Evolutionary conservation across 2,888 invertebrate species (phyloP).

Genomic region (Elgonia sp.): DNA sequence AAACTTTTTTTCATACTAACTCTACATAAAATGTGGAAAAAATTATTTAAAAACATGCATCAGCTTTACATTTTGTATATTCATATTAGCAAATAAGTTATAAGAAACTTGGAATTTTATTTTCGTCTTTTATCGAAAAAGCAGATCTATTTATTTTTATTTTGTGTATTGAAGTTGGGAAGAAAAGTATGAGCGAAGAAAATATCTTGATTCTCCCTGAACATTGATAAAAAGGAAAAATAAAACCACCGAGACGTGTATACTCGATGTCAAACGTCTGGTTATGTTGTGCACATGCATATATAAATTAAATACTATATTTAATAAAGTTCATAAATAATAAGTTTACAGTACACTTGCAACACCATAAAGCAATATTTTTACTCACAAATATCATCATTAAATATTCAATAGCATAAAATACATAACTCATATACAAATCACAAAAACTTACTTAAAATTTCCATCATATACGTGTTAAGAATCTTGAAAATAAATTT

Average conservation of each 20-base stretch:
- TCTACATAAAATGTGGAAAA: too few relatives aligned
- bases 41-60: too few relatives aligned
- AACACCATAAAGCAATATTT: not conserved
- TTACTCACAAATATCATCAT: not conserved
- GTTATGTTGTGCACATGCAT: conserved; percentile 25
- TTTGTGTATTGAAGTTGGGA: conserved; percentile 53
- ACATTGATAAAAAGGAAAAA: conserved; percentile 56
- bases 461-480: too few relatives aligned
- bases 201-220: conserved; percentile 51
- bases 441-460: too few relatives aligned
- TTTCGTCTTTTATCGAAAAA: conserved; percentile 51
- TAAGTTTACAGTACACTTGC: not conserved
- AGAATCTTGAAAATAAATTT: too few relatives aligned
- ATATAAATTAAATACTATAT: conserved; percentile 39
- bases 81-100: conserved; percentile 46
- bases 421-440: too few relatives aligned
- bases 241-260: conserved; percentile 29
- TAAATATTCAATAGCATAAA: not conserved
- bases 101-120: conserved; percentile 40
- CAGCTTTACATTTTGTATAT: conserved; percentile 1
- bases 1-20: too few relatives aligned
- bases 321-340: conserved; percentile 19
- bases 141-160: conserved; percentile 52
- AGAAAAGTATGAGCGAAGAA: conserved; percentile 54
- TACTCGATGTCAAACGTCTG: conserved; percentile 53